Evolutionary conservation across 2,888 invertebrate genomes (phyloP).

Genomic region (Mellilla xanthometata): DNA sequence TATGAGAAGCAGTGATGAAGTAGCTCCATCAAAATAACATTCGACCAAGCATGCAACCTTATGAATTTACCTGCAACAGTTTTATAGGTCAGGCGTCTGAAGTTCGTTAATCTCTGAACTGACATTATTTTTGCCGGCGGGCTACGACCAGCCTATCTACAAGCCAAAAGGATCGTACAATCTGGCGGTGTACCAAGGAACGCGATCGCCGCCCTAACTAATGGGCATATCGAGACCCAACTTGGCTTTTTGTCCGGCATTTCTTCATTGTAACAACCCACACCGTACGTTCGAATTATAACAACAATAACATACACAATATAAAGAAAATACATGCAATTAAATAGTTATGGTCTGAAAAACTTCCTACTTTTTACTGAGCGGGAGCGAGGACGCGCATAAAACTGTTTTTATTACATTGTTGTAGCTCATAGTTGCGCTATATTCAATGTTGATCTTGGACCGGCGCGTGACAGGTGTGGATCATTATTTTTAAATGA

Average conservation of each 20-base stretch:
- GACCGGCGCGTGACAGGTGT: slow-evolving; percentile 56
- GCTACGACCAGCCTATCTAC: slow-evolving; percentile 70
- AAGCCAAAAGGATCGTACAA: slow-evolving; percentile 80
- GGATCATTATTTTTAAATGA: slow-evolving; percentile 40
- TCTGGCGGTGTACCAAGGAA: slow-evolving; percentile 81
- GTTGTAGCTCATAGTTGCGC: slow-evolving; percentile 38
- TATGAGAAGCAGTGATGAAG: slow-evolving; percentile 12
- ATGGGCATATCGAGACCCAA: slow-evolving; percentile 76
- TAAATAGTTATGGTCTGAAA: slow-evolving; percentile 28
- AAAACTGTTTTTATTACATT: slow-evolving; percentile 39
- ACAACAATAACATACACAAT: slow-evolving; percentile 8
- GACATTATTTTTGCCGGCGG: slow-evolving; percentile 75
- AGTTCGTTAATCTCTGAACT: slow-evolving; percentile 81
- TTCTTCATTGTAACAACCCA: slow-evolving; percentile 19
- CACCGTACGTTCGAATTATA: slow-evolving; percentile 5
- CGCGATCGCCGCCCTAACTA: slow-evolving; percentile 72
- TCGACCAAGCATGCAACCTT: slow-evolving; percentile 33
- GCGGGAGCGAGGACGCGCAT: slow-evolving; percentile 30
- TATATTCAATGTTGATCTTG: slow-evolving; percentile 59
- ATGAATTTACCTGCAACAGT: slow-evolving; percentile 52
- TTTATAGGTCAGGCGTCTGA: slow-evolving; percentile 77
- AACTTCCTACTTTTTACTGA: slow-evolving; percentile 27
- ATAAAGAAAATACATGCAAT: slow-evolving; percentile 19
- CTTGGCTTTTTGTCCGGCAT: slow-evolving; percentile 67
- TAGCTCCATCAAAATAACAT: slow-evolving; percentile 26